Evolutionary conservation across 2,797 vertebrate genomes (phyloP), one percentile per base, ranked within the genome.

Genomic region (Pangasius mekongensis): DNA sequence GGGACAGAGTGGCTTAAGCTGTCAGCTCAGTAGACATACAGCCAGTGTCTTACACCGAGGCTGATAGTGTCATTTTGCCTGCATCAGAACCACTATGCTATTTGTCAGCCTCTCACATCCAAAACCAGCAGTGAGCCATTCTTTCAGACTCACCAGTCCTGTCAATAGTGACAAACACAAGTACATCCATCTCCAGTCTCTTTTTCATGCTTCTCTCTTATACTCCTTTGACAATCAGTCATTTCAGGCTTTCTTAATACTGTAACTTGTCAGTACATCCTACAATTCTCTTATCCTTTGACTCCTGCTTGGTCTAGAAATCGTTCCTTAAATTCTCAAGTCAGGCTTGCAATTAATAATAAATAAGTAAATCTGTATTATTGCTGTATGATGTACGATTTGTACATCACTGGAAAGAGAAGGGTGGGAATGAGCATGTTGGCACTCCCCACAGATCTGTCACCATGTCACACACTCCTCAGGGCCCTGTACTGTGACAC

Each of bases 21-120:
- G 89, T 84, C 91, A 87, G 66, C 83, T 87, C 84, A 66, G 73
- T 71, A 87, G 88, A 90, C 83, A 83, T 84, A 89, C 89, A 87
- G 89, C 64, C 80, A 47, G 87, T 90, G 89, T 91, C 90, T 90
- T 67, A 64, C 47, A 80, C 81, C 18, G 76, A 87, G 88, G 85
- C 89, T 87, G 89, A 92, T 88, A 84, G 88, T 91, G 89, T 92
- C 91, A 92, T 73, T 91, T 91, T 89, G 89, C 56, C 74, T 54
- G 85, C 89, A 90, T 91, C 90, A 91, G 69, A 87, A 83, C 86
- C 86, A 86, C 84, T 83, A 71, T 84, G 84, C 84, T 85, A 88
- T 90, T 88, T 91, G 88, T 90, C 91, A 92, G 80, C 77, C 81
- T 67, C 84, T 56, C 49, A 33, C 73, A 39, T 87, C 81, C 85